Evolutionary conservation across 2,113 vertebrate genomes (phyloP).

Genomic region (Ahaetulla prasina): DNA sequence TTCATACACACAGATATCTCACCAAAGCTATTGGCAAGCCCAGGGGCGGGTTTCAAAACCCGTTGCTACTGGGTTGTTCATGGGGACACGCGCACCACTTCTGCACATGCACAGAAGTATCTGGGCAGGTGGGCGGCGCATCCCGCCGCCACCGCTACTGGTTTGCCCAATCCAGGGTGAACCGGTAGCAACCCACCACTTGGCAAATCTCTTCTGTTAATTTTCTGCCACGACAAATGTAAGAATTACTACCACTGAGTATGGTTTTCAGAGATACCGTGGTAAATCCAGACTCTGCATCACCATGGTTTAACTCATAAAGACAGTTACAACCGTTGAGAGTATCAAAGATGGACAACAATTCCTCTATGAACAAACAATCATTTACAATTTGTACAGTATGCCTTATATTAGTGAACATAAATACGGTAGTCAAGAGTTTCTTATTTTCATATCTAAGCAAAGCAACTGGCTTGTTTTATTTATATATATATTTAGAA

Average conservation of each 20-base stretch:
- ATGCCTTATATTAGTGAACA: neutral
- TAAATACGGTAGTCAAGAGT: neutral
- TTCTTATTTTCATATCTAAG: neutral
- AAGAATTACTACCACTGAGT: neutral
- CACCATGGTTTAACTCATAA: neutral
- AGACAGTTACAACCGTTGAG: neutral
- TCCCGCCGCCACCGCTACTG: too few species aligned
- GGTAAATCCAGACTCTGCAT: neutral
- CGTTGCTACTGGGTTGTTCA: too few species aligned
- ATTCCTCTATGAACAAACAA: neutral
- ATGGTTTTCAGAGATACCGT: neutral
- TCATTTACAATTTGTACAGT: neutral
- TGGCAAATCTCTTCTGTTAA: neutral
- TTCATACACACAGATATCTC: neutral
- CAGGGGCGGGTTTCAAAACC: too few species aligned
- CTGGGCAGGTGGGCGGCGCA: too few species aligned
- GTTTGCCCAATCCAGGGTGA: too few species aligned
- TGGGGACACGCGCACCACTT: too few species aligned
- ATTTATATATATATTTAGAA: neutral
- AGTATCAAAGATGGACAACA: neutral
- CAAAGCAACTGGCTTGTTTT: neutral
- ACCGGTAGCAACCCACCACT: too few species aligned
- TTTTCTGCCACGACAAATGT: neutral
- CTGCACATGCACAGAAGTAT: too few species aligned
- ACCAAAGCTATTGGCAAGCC: neutral